Percentiles rank a stretch among this genome's conserved stretches.
Conservation (phyloP, 2,888 invertebrate genomes). For the Metellina segmentata region DNA sequence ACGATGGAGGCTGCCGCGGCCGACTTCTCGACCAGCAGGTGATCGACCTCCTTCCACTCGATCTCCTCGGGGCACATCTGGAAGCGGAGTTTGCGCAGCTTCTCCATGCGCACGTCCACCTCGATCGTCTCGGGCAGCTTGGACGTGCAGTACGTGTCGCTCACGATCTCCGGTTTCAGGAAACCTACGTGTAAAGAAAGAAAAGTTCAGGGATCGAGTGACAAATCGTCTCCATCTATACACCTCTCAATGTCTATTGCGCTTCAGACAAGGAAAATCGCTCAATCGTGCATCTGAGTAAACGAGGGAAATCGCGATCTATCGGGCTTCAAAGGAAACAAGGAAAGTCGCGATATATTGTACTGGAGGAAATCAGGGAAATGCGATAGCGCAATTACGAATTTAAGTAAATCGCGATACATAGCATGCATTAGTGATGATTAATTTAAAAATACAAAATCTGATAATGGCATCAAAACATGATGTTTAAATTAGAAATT, state of each 20-base stretch:
- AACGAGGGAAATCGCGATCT: too few species aligned
- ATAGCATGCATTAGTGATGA: too few species aligned
- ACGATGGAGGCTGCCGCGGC: slow-evolving; percentile 62
- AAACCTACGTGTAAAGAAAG: slow-evolving; percentile 34
- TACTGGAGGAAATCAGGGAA: too few species aligned
- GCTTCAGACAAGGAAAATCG: too few species aligned
- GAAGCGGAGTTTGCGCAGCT: slow-evolving; percentile 67
- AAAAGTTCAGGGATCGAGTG: not conserved
- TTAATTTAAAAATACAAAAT: too few species aligned
- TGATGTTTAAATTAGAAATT: too few species aligned
- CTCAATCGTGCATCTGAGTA: too few species aligned
- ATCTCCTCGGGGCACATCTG: slow-evolving; percentile 69
- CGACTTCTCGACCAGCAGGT: slow-evolving; percentile 60
- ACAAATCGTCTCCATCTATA: not conserved
- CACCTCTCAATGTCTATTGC: not conserved
- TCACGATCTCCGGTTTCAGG: slow-evolving; percentile 73
- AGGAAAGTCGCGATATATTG: too few species aligned
- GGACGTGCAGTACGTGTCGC: slow-evolving; percentile 58
- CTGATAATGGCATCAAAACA: too few species aligned
- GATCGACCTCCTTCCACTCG: slow-evolving; percentile 75
- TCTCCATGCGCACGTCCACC: slow-evolving; percentile 68
- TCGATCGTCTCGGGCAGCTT: slow-evolving; percentile 69
- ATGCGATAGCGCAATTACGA: too few species aligned
- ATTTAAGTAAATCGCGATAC: too few species aligned
- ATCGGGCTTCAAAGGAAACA: too few species aligned